A percentile compares a stretch with the other conserved stretches of the same genome.
These are phyloP conservation scores for Lasiurus cinereus DNA, from an alignment of 2,113 vertebrate genomes.

Conservation along the genomic window DNA sequence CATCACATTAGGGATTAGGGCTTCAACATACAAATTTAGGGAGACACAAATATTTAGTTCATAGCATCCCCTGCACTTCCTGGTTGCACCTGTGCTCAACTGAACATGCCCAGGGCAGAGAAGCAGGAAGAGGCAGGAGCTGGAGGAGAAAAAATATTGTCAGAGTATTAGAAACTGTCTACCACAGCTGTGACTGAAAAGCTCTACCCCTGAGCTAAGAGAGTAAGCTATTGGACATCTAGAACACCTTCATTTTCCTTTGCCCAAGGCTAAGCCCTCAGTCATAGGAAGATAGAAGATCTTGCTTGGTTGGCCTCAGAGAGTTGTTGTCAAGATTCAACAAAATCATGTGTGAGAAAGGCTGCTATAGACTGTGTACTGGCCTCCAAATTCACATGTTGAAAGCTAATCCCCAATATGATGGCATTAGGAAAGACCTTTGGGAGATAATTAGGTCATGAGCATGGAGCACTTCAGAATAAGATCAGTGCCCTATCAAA, in stretches of 20 bases:
- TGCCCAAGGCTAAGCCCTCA: background rate
- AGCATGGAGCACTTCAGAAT: background rate
- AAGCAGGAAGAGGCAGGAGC: background rate
- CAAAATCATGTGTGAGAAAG: background rate
- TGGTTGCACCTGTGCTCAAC: background rate
- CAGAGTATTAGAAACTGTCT: background rate
- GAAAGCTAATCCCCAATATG: background rate
- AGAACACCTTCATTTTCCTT: conserved; percentile 34
- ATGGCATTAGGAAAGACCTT: background rate
- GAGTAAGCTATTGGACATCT: background rate
- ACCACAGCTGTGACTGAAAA: background rate
- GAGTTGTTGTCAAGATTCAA: background rate
- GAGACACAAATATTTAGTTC: background rate
- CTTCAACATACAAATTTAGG: background rate
- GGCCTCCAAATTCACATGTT: background rate
- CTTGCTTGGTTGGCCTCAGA: background rate
- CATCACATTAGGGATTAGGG: background rate
- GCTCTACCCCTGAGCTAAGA: background rate
- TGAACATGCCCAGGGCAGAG: conserved; percentile 29
- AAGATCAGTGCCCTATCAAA: background rate
- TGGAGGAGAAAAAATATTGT: background rate
- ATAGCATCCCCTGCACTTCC: background rate
- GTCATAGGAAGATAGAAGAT: background rate
- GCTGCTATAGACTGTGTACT: background rate
- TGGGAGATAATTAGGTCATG: background rate